These are phyloP conservation scores for Dasypogon diadema DNA, from an alignment of 2,888 invertebrate species.

Conservation along the genomic window DNA sequence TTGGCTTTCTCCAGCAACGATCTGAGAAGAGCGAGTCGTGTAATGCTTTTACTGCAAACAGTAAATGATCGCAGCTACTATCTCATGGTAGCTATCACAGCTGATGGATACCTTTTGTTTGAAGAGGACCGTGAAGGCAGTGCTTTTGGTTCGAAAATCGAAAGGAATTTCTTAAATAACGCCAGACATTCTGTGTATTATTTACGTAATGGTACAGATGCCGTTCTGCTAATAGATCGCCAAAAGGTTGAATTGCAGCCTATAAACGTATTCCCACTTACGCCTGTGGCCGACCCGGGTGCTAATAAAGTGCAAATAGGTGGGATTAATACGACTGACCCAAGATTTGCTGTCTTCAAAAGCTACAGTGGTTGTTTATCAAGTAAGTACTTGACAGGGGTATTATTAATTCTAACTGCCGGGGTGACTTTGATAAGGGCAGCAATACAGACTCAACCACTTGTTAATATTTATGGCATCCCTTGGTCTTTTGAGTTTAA, in stretches of 20 bases:
- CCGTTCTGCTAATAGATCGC: slow-evolving; percentile 80
- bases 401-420: slow-evolving; percentile 45
- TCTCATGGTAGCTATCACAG: slow-evolving; percentile 83
- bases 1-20: slow-evolving; percentile 89
- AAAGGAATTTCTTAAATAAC: slow-evolving; percentile 85
- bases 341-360: slow-evolving; percentile 84
- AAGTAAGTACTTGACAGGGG: slow-evolving; percentile 73
- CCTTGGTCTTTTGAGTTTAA: slow-evolving; percentile 39
- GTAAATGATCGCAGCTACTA: slow-evolving; percentile 88
- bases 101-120: slow-evolving; percentile 85
- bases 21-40: slow-evolving; percentile 81
- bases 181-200: slow-evolving; percentile 81
- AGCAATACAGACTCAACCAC: not conserved
- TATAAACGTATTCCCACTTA: slow-evolving; percentile 77
- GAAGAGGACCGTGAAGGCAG: slow-evolving; percentile 85
- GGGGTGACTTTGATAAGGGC: slow-evolving; percentile 49
- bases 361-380: slow-evolving; percentile 91
- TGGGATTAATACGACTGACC: slow-evolving; percentile 86
- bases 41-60: slow-evolving; percentile 83
- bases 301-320: slow-evolving; percentile 89
- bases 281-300: slow-evolving; percentile 76
- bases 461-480: slow-evolving; percentile 45
- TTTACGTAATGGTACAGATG: slow-evolving; percentile 78
- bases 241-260: slow-evolving; percentile 79
- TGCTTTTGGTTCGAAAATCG: slow-evolving; percentile 79